Evolutionary conservation across 2,888 invertebrate genomes (phyloP), one percentile per base, ranked within the genome.

Genomic region (Mechanitis mazaeus): DNA sequence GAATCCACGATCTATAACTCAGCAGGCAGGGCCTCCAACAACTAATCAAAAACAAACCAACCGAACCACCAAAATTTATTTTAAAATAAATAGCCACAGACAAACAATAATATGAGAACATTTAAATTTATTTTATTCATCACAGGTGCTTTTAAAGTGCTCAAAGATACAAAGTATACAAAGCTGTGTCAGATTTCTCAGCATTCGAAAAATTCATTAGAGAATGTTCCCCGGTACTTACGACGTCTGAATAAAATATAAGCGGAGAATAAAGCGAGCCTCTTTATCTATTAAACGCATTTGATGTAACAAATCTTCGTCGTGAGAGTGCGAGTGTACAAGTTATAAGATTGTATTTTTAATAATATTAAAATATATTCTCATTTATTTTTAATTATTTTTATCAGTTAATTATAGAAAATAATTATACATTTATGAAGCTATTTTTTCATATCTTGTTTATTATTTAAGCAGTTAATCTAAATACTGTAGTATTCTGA

Each of bases 271-370:
- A 85, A 84, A 82, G 75, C 70, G 80, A 74, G 80, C 80, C 83
- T 85, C 85, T 85, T 87, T 87, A 86, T 84, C 83, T 86, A 81
- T 83, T 87, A 86, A 85, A 86, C 83, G 81, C 82, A 85, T 84
- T 87, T 85, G 75, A 77, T 79, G 80, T 80, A 78, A 83, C 81
- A 84, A 85, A 84, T 83, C 80, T 84, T 77, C 70, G 73, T 78
- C 74, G 76, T 61, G 69, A 56, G 68, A n/a, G 50, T 7, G 42
- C 33, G 31, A 42, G 12, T 31, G 50, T 50, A 6, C 50, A 50
- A 31, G 50, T 50, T 12, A 31, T 50, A 31, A 50, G 50, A 50
- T 28, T 3, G 50, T 50, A 7, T 2, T 9, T 2, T 9, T 31
- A 5, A 2, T 50, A 4, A 9, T 2, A 50, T 31, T 42, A 3